Conservation (phyloP, 1,140 invertebrate species). For the Saccostrea glomerata region DNA sequence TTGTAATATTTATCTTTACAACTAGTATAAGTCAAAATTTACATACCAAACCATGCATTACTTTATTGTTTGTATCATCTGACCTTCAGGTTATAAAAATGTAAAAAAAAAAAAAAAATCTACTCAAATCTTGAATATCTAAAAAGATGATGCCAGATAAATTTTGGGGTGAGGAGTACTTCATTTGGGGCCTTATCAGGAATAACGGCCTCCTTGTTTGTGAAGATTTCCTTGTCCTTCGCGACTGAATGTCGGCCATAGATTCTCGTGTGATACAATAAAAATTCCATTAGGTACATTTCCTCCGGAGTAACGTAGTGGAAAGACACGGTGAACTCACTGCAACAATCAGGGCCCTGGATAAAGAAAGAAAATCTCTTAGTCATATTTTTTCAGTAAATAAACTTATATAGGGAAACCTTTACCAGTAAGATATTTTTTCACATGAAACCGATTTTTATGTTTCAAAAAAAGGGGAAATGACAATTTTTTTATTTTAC, state of each 20-base stretch:
- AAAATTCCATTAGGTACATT: conserved; percentile 59
- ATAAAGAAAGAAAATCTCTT: conserved; percentile 22
- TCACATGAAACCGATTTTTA: too few relatives aligned
- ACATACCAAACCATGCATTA: not conserved
- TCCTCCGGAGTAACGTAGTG: conserved; percentile 53
- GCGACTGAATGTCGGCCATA: conserved; percentile 45
- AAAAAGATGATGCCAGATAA: not conserved
- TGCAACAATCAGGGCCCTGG: conserved; percentile 60
- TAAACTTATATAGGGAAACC: too few relatives aligned
- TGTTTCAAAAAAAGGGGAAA: too few relatives aligned
- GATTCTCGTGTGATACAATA: conserved; percentile 56
- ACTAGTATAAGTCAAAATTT: not conserved
- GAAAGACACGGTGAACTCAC: conserved; percentile 59
- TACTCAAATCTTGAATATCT: conserved; percentile 9
- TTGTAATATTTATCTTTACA: not conserved
- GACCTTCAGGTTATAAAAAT: not conserved
- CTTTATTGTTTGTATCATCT: not conserved
- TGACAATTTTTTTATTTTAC: too few relatives aligned
- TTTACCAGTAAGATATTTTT: too few relatives aligned
- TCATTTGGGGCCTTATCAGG: conserved; percentile 20
- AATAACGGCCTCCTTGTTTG: not conserved
- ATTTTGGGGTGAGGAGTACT: conserved; percentile 10
- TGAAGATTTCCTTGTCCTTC: conserved; percentile 25
- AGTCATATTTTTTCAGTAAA: too few relatives aligned
- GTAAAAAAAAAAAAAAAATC: not conserved